phyloP scores from a whole-genome alignment of 2,888 invertebrate genomes.

The Xiphydria camelus region DNA sequence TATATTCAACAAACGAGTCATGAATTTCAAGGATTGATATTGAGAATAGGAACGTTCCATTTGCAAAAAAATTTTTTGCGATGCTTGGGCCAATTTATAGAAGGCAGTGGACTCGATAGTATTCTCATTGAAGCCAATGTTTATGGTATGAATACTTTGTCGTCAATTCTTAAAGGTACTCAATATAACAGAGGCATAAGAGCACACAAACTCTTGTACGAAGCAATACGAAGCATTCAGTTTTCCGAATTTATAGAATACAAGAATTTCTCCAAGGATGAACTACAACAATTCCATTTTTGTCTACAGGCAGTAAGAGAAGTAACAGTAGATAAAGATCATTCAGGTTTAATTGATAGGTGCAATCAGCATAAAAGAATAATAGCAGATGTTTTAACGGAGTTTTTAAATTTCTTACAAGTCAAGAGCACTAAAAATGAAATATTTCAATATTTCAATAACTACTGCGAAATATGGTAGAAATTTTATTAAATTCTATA shows the following conservation, averaged over 20 bases:
- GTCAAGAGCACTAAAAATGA: conserved; percentile 17
- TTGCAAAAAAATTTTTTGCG: conserved; percentile 32
- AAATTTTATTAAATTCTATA: conserved; percentile 29
- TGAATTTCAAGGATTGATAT: conserved; percentile 25
- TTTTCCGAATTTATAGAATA: conserved; percentile 22
- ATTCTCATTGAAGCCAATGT: conserved; percentile 31
- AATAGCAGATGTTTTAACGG: conserved; percentile 7
- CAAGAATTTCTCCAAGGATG: conserved; percentile 11
- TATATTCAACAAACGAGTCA: conserved; percentile 28
- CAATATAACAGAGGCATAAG: conserved; percentile 30
- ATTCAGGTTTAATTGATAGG: too few species aligned
- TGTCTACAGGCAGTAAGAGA: conserved; percentile 13
- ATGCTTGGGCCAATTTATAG: conserved; percentile 32
- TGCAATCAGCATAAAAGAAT: too few species aligned
- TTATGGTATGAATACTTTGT: conserved; percentile 28
- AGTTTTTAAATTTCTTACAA: conserved; percentile 11
- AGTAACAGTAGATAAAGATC: conserved; percentile 14
- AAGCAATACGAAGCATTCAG: conserved; percentile 24
- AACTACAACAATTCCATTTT: too few species aligned
- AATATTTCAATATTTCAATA: conserved; percentile 25
- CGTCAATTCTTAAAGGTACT: conserved; percentile 25
- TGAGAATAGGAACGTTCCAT: conserved; percentile 32
- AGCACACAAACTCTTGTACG: conserved; percentile 26
- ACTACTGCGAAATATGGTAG: conserved; percentile 28
- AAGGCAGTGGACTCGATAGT: conserved; percentile 26